Conservation (phyloP, 2,113 vertebrate genomes). For the Morone chrysops region DNA sequence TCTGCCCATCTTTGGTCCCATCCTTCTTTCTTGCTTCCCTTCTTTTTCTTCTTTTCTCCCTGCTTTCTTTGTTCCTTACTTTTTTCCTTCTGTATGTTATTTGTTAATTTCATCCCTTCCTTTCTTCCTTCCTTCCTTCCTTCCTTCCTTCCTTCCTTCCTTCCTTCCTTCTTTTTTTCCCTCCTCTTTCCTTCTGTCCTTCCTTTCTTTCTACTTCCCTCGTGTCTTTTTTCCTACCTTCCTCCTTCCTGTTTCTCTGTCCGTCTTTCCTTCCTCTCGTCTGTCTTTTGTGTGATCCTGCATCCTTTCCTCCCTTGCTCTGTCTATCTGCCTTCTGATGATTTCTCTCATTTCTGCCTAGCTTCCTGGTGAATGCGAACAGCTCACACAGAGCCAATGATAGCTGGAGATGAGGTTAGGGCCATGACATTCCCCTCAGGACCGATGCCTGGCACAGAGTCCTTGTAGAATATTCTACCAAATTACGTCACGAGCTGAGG, state of each 20-base stretch:
- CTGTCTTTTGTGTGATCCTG: background rate
- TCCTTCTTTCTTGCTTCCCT: background rate
- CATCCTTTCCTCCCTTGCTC: too few relatives aligned
- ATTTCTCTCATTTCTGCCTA: slow-evolving; percentile 9
- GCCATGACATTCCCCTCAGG: slow-evolving; percentile 43
- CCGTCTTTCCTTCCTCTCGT: background rate
- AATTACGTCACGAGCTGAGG: slow-evolving; percentile 18
- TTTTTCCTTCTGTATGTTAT: too few relatives aligned
- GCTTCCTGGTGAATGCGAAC: slow-evolving; percentile 26
- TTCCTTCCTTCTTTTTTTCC: background rate
- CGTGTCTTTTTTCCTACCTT: background rate
- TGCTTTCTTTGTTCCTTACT: background rate
- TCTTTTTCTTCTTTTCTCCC: background rate
- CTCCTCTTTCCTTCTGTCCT: background rate
- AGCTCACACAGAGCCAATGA: slow-evolving; percentile 35
- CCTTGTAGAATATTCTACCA: slow-evolving; percentile 51
- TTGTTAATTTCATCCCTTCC: too few relatives aligned
- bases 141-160: background rate
- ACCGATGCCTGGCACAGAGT: background rate
- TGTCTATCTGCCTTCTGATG: background rate
- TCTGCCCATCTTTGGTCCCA: background rate
- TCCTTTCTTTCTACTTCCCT: background rate
- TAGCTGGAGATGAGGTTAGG: slow-evolving; percentile 52
- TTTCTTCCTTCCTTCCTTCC: background rate
- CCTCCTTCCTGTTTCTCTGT: too few relatives aligned